Conservation (phyloP, 2,888 invertebrate species). For the Alcis repandata region DNA sequence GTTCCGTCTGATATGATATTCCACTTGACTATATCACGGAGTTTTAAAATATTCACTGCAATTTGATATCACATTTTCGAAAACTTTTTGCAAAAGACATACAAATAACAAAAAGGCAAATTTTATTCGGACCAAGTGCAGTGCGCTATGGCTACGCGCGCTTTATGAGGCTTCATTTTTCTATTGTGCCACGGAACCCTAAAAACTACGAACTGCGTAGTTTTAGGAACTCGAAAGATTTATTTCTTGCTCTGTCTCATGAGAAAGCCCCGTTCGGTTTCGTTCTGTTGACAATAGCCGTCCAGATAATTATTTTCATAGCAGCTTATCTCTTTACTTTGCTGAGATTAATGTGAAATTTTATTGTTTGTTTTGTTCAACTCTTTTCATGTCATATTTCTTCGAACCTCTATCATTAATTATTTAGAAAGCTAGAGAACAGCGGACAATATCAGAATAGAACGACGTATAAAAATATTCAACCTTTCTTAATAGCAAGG, state of each 20-base stretch:
- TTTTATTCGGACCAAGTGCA: too few relatives aligned
- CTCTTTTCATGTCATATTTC: constrained; percentile 9
- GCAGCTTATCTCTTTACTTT: constrained; percentile 40
- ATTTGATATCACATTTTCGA: too few relatives aligned
- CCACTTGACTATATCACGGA: too few relatives aligned
- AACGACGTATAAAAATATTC: constrained; percentile 3
- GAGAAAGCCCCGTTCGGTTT: constrained; percentile 58
- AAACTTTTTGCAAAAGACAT: too few relatives aligned
- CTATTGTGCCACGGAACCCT: too few relatives aligned
- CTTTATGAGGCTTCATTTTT: too few relatives aligned
- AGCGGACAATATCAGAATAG: constrained; percentile 8
- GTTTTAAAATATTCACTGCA: too few relatives aligned
- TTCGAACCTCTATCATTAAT: constrained; percentile 13
- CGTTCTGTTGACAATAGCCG: constrained; percentile 56
- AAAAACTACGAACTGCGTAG: background rate
- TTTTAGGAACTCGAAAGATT: constrained; percentile 16
- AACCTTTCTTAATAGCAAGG: constrained; percentile 6
- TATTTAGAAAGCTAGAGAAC: constrained; percentile 3
- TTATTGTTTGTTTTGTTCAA: constrained; percentile 29
- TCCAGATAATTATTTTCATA: constrained; percentile 50
- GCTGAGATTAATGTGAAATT: constrained; percentile 45
- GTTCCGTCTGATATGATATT: too few relatives aligned
- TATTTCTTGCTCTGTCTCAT: constrained; percentile 35
- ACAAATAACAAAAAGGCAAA: too few relatives aligned
- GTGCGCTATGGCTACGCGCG: too few relatives aligned